Percentiles rank a stretch among this genome's conserved stretches.
Conservation (phyloP, 1,140 invertebrate species). For the Drosophila tristis region DNA sequence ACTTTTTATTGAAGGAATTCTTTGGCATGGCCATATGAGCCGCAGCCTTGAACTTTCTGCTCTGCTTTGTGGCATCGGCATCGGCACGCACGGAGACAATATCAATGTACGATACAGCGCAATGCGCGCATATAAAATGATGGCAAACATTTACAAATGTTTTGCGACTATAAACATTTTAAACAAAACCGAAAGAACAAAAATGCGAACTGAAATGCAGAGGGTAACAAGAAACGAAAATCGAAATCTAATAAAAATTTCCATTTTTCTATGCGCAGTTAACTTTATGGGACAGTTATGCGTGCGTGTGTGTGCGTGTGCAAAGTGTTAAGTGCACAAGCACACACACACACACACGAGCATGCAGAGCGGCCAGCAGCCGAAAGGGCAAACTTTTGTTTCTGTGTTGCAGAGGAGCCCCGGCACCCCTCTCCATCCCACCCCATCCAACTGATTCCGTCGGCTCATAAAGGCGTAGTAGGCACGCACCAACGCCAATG, state of each 20-base stretch:
- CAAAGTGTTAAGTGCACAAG: slow-evolving; percentile 61
- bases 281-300: slow-evolving; percentile 81
- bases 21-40: too few species aligned
- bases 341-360: slow-evolving; percentile 11
- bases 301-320: slow-evolving; percentile 29
- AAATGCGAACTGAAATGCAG: slow-evolving; percentile 2
- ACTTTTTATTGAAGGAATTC: too few species aligned
- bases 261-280: slow-evolving; percentile 78
- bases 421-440: too few species aligned
- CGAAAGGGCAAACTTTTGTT: slow-evolving; percentile 69
- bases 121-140: slow-evolving; percentile 57
- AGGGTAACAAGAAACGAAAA: slow-evolving; percentile 40
- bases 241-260: slow-evolving; percentile 80
- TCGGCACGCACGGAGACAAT: slow-evolving; percentile 41
- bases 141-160: slow-evolving; percentile 74
- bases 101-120: slow-evolving; percentile 30
- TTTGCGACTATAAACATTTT: slow-evolving; percentile 75
- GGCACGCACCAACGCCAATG: slow-evolving; percentile 59
- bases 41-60: background rate
- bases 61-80: background rate
- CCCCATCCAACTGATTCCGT: slow-evolving; percentile 15
- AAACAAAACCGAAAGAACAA: slow-evolving; percentile 25
- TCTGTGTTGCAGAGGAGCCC: slow-evolving; percentile 38
- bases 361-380: slow-evolving; percentile 38
- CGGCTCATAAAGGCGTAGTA: slow-evolving; percentile 54